phyloP scores from a whole-genome alignment of 1,140 invertebrate species.

The Sarcophaga bullata region DNA sequence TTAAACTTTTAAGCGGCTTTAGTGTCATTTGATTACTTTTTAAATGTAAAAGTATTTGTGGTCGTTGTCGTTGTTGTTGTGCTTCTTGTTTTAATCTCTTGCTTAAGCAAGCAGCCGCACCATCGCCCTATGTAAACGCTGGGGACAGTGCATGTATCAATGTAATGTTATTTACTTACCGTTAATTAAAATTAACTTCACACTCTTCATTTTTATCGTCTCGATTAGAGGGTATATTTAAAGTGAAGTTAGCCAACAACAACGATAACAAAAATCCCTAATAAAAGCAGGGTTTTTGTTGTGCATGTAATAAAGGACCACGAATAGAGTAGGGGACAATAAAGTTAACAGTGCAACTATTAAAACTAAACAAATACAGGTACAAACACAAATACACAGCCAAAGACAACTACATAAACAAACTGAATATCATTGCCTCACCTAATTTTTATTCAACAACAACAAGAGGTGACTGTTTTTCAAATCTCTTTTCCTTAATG shows the following conservation, averaged over 20 bases:
- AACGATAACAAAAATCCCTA: neutral
- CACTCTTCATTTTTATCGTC: neutral
- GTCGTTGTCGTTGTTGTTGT: no score
- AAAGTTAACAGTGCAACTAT: no score
- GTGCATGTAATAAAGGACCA: neutral
- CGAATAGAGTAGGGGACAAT: no score
- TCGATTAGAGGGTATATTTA: neutral
- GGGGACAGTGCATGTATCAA: neutral
- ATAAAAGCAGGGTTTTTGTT: neutral
- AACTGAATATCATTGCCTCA: no score
- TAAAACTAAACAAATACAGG: no score
- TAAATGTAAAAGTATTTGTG: neutral
- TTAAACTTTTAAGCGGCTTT: constrained; percentile 9
- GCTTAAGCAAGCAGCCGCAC: no score
- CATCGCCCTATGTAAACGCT: neutral
- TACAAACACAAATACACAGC: no score
- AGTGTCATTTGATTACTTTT: neutral
- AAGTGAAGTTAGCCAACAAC: neutral
- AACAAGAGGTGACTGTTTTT: no score
- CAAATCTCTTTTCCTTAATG: no score
- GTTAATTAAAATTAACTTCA: constrained; percentile 22
- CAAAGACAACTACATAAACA: no score
- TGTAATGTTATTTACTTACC: constrained; percentile 17
- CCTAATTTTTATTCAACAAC: no score
- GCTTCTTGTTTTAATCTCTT: no score